Base-by-base conservation (phyloP, 1,140 invertebrate genomes). In the Leptestheria dahalacensis region DNA sequence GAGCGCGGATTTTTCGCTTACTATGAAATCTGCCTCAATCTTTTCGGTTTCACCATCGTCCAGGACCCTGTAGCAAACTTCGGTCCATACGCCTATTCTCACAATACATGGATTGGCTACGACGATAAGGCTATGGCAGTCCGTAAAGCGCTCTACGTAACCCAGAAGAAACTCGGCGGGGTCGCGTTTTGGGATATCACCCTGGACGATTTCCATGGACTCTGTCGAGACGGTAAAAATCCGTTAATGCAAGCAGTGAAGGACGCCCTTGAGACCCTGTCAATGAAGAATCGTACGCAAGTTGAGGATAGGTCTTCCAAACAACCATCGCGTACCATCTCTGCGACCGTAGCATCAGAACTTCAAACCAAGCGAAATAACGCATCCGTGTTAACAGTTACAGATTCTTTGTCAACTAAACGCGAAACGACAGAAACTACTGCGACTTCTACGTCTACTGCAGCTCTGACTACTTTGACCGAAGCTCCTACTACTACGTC, bases 1-100 rank as follows among this genome's bases (percentile, higher is more conserved):
- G 79, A 77, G 15, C 73, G 78, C 6, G 91, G 90, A 23, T 65
- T 88, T 12, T 72, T 89, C 2, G 86, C 86, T 20, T 91, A 88
- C 69, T 79, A 82, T 1, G 89, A 96, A 72, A 80, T 89, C 18
- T 66, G 65, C 53, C 41, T 48, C 18, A 53, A 62, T 2, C 29
- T 23, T 15, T 29, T 51, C 11, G 64, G 57, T 21, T 68, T 64
- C 60, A 54, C 51, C 11, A 28, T 48, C 2, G 60, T 61, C 2
- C 24, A 25, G 10, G 60, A 61, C 26, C 10, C 52, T 21, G 49
- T 12, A 15, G 54, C 47, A 4, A 24, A 49, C 23, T 26, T 23
- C 23, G 60, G 60, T 4, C 60, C 60, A 12, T 61, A 61, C 25
- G 60, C 41, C 23, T 61, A 61, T 21, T 23, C n/a, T 3, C 46